A percentile compares a stretch with the other conserved stretches of the same genome.
Evolutionary conservation across 1,140 invertebrate species (phyloP).

Genomic region (Drosophila jambulina): DNA sequence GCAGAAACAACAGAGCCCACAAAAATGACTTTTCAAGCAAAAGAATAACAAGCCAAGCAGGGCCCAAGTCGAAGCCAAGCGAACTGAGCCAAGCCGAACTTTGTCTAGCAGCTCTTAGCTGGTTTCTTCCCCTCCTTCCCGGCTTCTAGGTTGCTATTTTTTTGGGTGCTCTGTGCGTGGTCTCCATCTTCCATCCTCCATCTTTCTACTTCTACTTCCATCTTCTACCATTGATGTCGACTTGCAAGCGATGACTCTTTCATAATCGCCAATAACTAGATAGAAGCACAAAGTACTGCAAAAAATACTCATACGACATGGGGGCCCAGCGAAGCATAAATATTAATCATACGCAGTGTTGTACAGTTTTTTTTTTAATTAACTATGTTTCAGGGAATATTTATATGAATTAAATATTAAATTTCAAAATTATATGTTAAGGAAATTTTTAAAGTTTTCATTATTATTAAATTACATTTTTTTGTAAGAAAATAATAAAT

Average conservation of each 20-base stretch:
- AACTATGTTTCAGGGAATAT: background rate
- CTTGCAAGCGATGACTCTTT: constrained; percentile 77
- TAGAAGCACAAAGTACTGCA: constrained; percentile 7
- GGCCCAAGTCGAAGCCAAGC: constrained; percentile 34
- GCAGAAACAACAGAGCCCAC: constrained; percentile 67
- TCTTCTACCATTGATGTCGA: constrained; percentile 33
- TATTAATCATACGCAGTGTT: constrained; percentile 24
- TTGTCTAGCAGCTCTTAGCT: constrained; percentile 62
- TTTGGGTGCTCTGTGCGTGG: constrained; percentile 56
- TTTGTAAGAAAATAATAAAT: background rate
- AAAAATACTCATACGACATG: constrained; percentile 24
- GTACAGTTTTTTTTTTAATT: background rate
- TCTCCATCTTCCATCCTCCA: constrained; percentile 38
- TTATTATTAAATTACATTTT: background rate
- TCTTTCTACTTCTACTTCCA: constrained; percentile 1
- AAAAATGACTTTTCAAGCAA: constrained; percentile 71
- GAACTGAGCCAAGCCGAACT: constrained; percentile 69
- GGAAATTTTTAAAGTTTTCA: too few species aligned
- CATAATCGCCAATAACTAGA: constrained; percentile 20
- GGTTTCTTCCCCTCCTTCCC: constrained; percentile 23
- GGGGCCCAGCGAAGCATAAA: background rate
- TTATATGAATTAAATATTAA: background rate
- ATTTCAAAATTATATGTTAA: background rate
- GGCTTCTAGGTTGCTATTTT: constrained; percentile 17
- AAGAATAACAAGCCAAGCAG: constrained; percentile 44